Evolutionary conservation across 2,888 invertebrate genomes (phyloP), one percentile per base, ranked within the genome.

Genomic region (Empis livida): DNA sequence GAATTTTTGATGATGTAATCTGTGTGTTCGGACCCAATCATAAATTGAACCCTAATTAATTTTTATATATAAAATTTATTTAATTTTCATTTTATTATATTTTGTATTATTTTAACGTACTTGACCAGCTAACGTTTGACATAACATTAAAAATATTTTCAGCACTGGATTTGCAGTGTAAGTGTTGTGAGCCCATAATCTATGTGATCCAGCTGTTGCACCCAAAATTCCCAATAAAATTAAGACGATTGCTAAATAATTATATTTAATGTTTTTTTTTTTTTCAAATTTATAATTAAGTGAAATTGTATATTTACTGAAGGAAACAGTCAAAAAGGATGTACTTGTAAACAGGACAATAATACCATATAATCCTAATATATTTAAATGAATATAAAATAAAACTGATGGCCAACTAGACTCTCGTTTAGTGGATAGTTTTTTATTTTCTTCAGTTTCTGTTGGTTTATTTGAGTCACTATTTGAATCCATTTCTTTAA

Each of bases 131-230:
- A 92, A 63, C 0, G 90, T 88, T 61, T 96, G 90, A 54, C 82
- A 82, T 5, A 91, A 51, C 75, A 87, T 84, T 1, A 97, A 74
- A 17, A 85, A 71, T n/a, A 89, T 63, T 56, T 81, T 76, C 0
- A 94, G 67, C 2, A 80, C 75, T 5, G 75, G 71, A 49, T 71
- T 77, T 1, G 94, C 95, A 58, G 80, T 79, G 65, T 89, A 97
- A 0, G 87, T 75, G 43, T 75, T 71, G 66, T 97, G 97, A 0
- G 94, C 82, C 95, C 95, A 97, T 32, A 95, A 71, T 53, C 96
- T 75, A 65, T 97, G 97, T 1, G 91, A 86, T 1, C 96, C 96
- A 2, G 88, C 84, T 0, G 94, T 93, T 23, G 88, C 79, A 3
- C 94, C 93, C 54, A 94, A 61, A 6, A 78, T 76, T 5, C 81